Percentiles rank a stretch among this genome's conserved stretches.
Conservation (phyloP, 2,888 invertebrate genomes). For the Tetranychus truncatus region DNA sequence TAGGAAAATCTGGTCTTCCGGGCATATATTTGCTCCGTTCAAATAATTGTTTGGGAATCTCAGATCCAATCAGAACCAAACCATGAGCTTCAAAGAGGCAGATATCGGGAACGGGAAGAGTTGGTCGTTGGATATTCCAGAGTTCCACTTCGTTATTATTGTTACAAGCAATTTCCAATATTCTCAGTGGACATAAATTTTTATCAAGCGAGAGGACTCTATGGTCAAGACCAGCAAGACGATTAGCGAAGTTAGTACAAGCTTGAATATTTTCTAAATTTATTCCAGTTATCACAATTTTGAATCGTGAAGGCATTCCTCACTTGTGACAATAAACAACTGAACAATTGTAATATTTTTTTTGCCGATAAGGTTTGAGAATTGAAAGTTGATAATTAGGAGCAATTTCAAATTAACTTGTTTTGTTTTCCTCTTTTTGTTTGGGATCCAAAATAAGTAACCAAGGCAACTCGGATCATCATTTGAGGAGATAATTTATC, state of each 20-base stretch:
- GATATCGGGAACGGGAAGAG: neutral
- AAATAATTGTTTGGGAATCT: slow-evolving; percentile 3
- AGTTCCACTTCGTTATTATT: slow-evolving; percentile 10
- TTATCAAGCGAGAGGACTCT: neutral
- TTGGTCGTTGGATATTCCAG: neutral
- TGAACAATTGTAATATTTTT: neutral
- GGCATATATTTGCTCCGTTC: neutral
- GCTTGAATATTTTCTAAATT: neutral
- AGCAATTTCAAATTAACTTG: neutral
- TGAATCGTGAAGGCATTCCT: slow-evolving; percentile 2
- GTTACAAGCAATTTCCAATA: slow-evolving; percentile 6
- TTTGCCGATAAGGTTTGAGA: neutral
- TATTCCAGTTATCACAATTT: slow-evolving; percentile 8
- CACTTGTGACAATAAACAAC: neutral
- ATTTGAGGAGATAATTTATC: neutral
- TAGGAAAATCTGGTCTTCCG: slow-evolving; percentile 4
- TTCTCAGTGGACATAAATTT: neutral
- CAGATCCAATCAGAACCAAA: neutral
- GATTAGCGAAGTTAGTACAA: slow-evolving; percentile 3
- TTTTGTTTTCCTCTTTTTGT: neutral
- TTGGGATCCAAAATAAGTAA: neutral
- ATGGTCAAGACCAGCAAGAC: slow-evolving; percentile 12
- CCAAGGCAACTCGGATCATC: neutral
- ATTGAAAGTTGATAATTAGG: neutral
- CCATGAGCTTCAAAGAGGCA: slow-evolving; percentile 2